Evolutionary conservation across 35 echinoderm and acorn worm genomes (phyloP).

Genomic region (Ophiothrix spiculata): DNA sequence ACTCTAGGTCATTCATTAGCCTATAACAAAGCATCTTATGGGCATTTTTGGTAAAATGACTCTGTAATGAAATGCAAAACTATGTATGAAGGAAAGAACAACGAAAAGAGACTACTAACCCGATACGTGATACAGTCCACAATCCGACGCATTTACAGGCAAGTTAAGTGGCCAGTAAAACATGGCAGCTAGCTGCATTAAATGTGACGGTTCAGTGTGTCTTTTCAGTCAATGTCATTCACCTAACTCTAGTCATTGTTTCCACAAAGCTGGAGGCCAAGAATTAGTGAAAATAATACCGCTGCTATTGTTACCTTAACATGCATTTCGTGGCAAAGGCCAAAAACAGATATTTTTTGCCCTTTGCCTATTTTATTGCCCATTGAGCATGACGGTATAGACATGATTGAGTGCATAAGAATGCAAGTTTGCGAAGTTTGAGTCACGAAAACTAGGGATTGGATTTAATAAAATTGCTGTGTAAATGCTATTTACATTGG

Average conservation of each 20-base stretch:
- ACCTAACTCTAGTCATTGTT: not conserved
- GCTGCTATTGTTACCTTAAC: not conserved
- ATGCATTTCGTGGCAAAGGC: not conserved
- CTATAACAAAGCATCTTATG: too few species aligned
- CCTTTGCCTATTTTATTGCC: not conserved
- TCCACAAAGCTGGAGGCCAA: not conserved
- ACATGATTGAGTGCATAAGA: constrained; percentile 4
- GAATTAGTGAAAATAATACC: not conserved
- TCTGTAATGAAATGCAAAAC: too few species aligned
- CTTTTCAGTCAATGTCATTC: not conserved
- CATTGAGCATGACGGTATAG: not conserved
- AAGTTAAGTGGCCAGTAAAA: not conserved
- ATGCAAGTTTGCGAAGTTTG: too few species aligned
- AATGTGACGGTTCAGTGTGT: not conserved
- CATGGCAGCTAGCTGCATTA: not conserved
- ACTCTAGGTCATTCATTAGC: too few species aligned
- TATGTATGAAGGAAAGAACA: too few species aligned
- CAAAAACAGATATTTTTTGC: not conserved
- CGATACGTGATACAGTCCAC: not conserved
- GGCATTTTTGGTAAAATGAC: too few species aligned
- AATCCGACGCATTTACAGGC: not conserved
- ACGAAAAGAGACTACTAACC: too few species aligned
- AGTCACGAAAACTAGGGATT: too few species aligned
- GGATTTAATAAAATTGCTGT: too few species aligned
- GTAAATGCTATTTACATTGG: too few species aligned